These are phyloP conservation scores for Promerops cafer DNA, from an alignment of 2,113 vertebrate species.

Conservation along the genomic window DNA sequence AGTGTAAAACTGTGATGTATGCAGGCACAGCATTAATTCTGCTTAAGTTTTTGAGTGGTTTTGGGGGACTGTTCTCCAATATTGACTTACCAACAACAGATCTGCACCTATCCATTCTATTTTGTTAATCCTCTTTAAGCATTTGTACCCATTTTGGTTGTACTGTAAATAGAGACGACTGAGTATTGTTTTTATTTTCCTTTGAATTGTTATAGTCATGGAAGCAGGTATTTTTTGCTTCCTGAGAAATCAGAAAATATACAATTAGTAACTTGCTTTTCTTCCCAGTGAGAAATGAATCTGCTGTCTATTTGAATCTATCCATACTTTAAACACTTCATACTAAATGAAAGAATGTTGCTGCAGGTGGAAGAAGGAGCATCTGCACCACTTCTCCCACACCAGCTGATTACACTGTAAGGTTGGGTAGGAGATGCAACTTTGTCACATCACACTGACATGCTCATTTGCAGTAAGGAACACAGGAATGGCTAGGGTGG, in stretches of 20 bases:
- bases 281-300: not conserved
- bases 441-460: not conserved
- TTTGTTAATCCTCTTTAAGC: not conserved
- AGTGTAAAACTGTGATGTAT: not conserved
- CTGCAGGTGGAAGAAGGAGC: not conserved
- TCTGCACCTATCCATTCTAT: not conserved
- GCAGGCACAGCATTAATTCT: not conserved
- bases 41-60: not conserved
- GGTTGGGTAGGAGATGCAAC: not conserved
- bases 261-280: not conserved
- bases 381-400: not conserved
- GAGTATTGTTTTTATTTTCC: not conserved
- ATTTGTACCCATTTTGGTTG: not conserved
- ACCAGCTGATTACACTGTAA: not conserved
- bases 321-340: not conserved
- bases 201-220: not conserved
- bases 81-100: not conserved
- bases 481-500: not conserved
- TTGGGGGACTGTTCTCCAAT: accelerated
- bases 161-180: not conserved
- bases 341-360: not conserved
- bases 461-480: not conserved
- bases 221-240: not conserved
- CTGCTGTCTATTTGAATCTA: not conserved
- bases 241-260: not conserved